Evolutionary conservation across 2,797 vertebrate species (phyloP).

Genomic region (Antennarius maculatus): DNA sequence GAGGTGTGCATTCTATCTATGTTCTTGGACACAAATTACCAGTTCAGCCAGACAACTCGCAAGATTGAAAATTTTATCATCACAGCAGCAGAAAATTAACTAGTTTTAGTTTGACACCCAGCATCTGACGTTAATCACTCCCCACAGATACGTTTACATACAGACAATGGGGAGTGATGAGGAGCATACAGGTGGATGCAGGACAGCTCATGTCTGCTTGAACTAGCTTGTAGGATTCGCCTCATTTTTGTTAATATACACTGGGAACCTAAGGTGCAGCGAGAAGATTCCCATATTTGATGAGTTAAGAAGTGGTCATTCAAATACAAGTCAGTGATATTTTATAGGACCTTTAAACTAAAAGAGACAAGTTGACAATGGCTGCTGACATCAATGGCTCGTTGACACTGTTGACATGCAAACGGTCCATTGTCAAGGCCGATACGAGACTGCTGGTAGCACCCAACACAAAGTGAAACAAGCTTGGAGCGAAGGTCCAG

Average conservation of each 20-base stretch:
- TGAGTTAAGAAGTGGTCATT: constrained; percentile 27
- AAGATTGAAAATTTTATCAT: too few relatives aligned
- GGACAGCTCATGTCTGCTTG: too few relatives aligned
- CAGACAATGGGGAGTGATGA: too few relatives aligned
- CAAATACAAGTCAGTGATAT: constrained; percentile 25
- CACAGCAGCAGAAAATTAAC: too few relatives aligned
- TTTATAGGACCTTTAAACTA: constrained; percentile 45
- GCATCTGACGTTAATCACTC: too few relatives aligned
- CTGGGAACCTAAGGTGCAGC: constrained; percentile 1
- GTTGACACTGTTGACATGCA: constrained; percentile 54
- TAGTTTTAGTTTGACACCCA: too few relatives aligned
- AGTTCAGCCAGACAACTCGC: too few relatives aligned
- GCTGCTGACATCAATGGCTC: constrained; percentile 35
- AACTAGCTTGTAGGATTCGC: too few relatives aligned
- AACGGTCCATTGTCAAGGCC: constrained; percentile 69
- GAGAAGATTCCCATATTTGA: constrained; percentile 4
- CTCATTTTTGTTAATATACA: not conserved
- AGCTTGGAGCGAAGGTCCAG: constrained; percentile 48
- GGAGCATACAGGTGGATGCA: too few relatives aligned
- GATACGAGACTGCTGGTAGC: constrained; percentile 49
- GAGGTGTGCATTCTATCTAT: too few relatives aligned
- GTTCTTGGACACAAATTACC: too few relatives aligned
- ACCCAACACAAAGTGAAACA: constrained; percentile 63
- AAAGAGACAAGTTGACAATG: constrained; percentile 35
- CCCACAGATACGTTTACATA: too few relatives aligned